Percentiles rank a stretch among this genome's conserved stretches.
Conservation (phyloP, 2,797 vertebrate species). For the Diplodus sargus region DNA sequence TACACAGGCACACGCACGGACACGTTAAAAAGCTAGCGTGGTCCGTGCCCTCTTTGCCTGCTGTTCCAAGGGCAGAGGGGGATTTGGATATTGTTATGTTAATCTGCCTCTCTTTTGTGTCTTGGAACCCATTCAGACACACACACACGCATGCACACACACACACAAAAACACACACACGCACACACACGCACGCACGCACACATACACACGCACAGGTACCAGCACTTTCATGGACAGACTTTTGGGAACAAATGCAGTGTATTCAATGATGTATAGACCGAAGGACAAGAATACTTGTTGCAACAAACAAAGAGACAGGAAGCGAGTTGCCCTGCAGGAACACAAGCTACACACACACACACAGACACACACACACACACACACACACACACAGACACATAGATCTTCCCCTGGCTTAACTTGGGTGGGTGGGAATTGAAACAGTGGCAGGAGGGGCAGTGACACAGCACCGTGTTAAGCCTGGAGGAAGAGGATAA, state of each 20-base stretch:
- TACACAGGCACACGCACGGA: slow-evolving; percentile 15
- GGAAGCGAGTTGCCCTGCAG: slow-evolving; percentile 5
- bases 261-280: background rate
- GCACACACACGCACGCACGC: slow-evolving; percentile 22
- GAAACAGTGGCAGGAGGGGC: slow-evolving; percentile 52
- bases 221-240: slow-evolving; percentile 3
- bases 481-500: slow-evolving; percentile 59
- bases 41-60: slow-evolving; percentile 37
- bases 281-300: background rate
- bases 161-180: background rate
- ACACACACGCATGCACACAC: slow-evolving; percentile 3
- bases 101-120: slow-evolving; percentile 68
- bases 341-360: background rate
- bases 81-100: slow-evolving; percentile 74
- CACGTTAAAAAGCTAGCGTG: slow-evolving; percentile 9
- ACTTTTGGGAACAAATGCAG: slow-evolving; percentile 4
- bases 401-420: slow-evolving; percentile 34
- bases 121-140: slow-evolving; percentile 45
- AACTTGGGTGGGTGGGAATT: slow-evolving; percentile 54
- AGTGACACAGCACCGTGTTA: slow-evolving; percentile 51
- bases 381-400: slow-evolving; percentile 9
- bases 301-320: background rate
- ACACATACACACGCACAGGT: slow-evolving; percentile 21
- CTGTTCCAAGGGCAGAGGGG: slow-evolving; percentile 63
- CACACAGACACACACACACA: slow-evolving; percentile 5